Base-by-base conservation (phyloP, 2,888 invertebrate genomes). In the Piscicola geometra region DNA sequence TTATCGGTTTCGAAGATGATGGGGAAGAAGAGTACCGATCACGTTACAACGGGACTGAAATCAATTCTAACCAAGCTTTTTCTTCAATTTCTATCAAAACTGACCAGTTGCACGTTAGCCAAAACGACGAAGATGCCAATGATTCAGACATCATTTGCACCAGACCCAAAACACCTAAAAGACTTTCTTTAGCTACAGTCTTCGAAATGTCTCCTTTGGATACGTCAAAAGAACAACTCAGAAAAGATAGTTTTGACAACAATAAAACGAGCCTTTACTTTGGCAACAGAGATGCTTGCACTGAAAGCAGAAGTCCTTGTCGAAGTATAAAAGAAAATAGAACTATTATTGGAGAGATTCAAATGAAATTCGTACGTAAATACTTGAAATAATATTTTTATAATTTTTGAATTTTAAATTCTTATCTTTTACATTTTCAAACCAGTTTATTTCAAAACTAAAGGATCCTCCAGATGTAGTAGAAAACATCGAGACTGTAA, bases 401-500 rank as follows among this genome's bases (percentile, higher is more conserved):
- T 21, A 56, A 56, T 5, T 56, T 21, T 21, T 25, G 60, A 56
- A 56, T 3, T 15, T 5, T 56, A 56, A 56, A 18, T n/a, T n/a
- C n/a, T n/a, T n/a, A n/a, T n/a, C n/a, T n/a, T n/a, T n/a, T n/a
- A n/a, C n/a, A n/a, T n/a, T n/a, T n/a, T n/a, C n/a, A n/a, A n/a
- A n/a, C n/a, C n/a, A n/a, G n/a, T n/a, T n/a, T n/a, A n/a, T n/a
- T n/a, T n/a, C n/a, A n/a, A n/a, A n/a, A n/a, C n/a, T n/a, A 21
- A 56, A 56, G 60, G 60, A 56, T 25, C n/a, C 28, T 35, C 1
- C 30, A 28, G 50, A 71, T 2, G 71, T 47, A 30, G 71, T 71
- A 0, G 52, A 71, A 1, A 5, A 52, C 52, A 25, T 97, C 83
- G 93, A 93, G 77, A 94, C 96, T 64, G 93, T 95, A 84, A 88